Evolutionary conservation across 1,140 invertebrate genomes (phyloP).

Genomic region (Conus betulinus): DNA sequence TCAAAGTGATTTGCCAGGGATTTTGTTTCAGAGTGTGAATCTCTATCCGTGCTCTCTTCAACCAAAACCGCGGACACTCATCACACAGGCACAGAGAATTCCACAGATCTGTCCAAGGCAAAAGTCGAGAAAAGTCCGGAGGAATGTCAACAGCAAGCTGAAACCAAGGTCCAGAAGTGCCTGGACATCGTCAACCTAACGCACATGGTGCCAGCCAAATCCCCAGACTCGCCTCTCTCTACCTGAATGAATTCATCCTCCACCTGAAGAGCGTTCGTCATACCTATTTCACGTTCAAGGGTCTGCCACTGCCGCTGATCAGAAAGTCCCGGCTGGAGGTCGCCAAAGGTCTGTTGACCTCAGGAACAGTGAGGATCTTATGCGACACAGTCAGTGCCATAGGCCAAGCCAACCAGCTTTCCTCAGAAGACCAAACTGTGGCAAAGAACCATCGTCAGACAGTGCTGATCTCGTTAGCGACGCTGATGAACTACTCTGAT

Average conservation of each 20-base stretch:
- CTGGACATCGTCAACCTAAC: not conserved
- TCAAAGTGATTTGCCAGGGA: too few species aligned
- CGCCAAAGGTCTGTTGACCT: not conserved
- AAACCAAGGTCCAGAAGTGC: not conserved
- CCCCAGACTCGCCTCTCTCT: not conserved
- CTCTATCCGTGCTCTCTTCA: too few species aligned
- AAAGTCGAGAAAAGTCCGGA: not conserved
- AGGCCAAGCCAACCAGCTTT: not conserved
- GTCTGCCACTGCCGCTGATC: not conserved
- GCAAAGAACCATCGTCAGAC: not conserved
- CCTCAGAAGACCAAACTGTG: not conserved
- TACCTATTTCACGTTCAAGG: not conserved
- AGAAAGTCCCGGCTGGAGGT: not conserved
- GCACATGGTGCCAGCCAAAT: not conserved
- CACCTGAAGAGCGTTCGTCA: not conserved
- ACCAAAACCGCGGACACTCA: too few species aligned
- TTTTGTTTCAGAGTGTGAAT: too few species aligned
- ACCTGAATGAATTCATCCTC: not conserved
- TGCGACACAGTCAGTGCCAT: not conserved
- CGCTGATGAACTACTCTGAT: constrained; percentile 2
- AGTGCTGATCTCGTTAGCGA: not conserved
- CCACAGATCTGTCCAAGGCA: too few species aligned
- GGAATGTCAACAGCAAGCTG: not conserved
- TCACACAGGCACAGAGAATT: too few species aligned
- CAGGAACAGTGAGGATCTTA: not conserved